A percentile compares a stretch with the other conserved stretches of the same genome.
Evolutionary conservation across 2,888 invertebrate species (phyloP).

Genomic region (Leptarthrus brevirostris): DNA sequence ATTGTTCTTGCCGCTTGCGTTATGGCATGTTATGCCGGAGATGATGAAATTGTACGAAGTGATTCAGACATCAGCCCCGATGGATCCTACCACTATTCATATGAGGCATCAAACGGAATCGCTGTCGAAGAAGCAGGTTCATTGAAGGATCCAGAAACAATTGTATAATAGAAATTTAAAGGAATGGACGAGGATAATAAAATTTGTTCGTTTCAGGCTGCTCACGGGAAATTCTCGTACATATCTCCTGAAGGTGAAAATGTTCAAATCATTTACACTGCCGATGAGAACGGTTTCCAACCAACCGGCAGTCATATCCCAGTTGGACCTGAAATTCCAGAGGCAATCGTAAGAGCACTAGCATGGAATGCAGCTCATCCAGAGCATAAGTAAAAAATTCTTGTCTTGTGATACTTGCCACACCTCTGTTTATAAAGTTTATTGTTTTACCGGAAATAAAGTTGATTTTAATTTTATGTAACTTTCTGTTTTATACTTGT

Average conservation of each 20-base stretch:
- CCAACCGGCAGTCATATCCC: conserved; percentile 60
- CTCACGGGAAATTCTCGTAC: conserved; percentile 81
- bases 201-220: no score
- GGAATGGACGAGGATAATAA: no score
- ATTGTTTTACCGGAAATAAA: no score
- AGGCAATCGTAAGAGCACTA: conserved; percentile 13
- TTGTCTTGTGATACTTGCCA: no score
- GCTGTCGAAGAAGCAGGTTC: conserved; percentile 80
- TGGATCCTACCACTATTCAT: conserved; percentile 79
- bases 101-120: conserved; percentile 84
- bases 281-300: conserved; percentile 78
- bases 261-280: conserved; percentile 71
- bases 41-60: conserved; percentile 11
- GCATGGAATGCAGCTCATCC: conserved; percentile 13
- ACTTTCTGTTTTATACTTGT: no score
- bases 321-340: conserved; percentile 1
- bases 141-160: conserved; percentile 27
- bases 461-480: no score
- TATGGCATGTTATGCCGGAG: conserved; percentile 12
- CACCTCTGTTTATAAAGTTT: no score
- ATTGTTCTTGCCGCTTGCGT: conserved; percentile 19
- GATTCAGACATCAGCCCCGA: conserved; percentile 76
- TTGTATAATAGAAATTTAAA: no score
- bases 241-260: conserved; percentile 76
- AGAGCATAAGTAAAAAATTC: no score